These are phyloP conservation scores for Kryptopterus vitreolus DNA, from an alignment of 2,797 vertebrate genomes.

Conservation along the genomic window DNA sequence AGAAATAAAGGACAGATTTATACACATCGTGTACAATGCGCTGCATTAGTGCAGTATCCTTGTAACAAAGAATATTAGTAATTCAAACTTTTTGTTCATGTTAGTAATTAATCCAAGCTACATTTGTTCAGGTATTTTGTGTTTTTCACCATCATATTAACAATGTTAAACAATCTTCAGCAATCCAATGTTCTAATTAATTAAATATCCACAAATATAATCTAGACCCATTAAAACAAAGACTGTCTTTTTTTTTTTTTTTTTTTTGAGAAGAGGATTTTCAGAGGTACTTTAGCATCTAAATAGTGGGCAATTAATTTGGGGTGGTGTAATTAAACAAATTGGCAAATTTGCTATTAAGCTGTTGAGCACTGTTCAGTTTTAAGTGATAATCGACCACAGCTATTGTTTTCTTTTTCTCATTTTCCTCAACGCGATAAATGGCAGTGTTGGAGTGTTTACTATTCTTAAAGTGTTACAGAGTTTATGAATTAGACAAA, in stretches of 20 bases:
- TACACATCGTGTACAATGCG: neutral
- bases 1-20: neutral
- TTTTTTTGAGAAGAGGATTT: conserved; percentile 73
- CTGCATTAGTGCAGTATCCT: neutral
- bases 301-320: conserved; percentile 81
- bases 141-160: conserved; percentile 29
- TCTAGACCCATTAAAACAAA: conserved; percentile 66
- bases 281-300: conserved; percentile 78
- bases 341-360: conserved; percentile 84
- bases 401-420: conserved; percentile 73
- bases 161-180: conserved; percentile 35
- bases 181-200: conserved; percentile 34
- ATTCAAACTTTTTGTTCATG: conserved; percentile 8
- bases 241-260: conserved; percentile 74
- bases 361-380: conserved; percentile 80
- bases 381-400: conserved; percentile 80
- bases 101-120: conserved; percentile 27
- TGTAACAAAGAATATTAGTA: conserved; percentile 13
- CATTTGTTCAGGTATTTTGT: conserved; percentile 15
- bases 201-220: conserved; percentile 63
- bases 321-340: conserved; percentile 81
- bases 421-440: conserved; percentile 74
- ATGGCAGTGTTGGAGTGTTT: conserved; percentile 74
- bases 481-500: conserved; percentile 60
- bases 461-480: conserved; percentile 62